phyloP scores from a whole-genome alignment of 2,113 vertebrate species.

The Nesospiza acunhae region DNA sequence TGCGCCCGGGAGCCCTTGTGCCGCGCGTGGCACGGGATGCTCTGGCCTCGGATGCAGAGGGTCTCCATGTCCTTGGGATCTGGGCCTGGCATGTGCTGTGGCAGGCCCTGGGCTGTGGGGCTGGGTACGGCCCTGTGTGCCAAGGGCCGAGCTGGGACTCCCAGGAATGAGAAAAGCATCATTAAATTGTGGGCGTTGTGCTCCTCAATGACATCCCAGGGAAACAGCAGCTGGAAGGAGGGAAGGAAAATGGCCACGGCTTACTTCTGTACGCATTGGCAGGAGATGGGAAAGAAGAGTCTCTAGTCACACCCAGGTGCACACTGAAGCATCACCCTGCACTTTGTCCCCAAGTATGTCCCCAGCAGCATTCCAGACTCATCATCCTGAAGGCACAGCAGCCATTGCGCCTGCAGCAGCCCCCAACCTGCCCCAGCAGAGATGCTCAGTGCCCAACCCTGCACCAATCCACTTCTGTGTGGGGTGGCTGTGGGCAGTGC shows the following conservation, averaged over 20 bases:
- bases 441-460: background rate
- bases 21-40: background rate
- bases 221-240: conserved; percentile 54
- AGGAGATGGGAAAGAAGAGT: background rate
- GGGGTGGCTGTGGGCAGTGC: background rate
- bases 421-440: background rate
- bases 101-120: background rate
- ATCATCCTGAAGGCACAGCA: background rate
- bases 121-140: background rate
- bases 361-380: background rate
- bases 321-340: rapidly evolving
- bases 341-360: background rate
- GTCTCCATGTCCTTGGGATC: background rate
- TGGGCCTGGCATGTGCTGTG: background rate
- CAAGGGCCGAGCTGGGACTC: background rate
- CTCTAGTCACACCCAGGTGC: rapidly evolving
- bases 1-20: background rate
- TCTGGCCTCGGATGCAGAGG: background rate
- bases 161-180: conserved; percentile 29
- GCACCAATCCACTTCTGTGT: background rate
- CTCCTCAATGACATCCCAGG: background rate
- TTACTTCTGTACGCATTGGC: background rate
- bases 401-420: background rate
- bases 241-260: background rate
- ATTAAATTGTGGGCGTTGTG: background rate